Evolutionary conservation across 2,797 vertebrate genomes (phyloP), one percentile per base, ranked within the genome.

Genomic region (Aldrovandia affinis): DNA sequence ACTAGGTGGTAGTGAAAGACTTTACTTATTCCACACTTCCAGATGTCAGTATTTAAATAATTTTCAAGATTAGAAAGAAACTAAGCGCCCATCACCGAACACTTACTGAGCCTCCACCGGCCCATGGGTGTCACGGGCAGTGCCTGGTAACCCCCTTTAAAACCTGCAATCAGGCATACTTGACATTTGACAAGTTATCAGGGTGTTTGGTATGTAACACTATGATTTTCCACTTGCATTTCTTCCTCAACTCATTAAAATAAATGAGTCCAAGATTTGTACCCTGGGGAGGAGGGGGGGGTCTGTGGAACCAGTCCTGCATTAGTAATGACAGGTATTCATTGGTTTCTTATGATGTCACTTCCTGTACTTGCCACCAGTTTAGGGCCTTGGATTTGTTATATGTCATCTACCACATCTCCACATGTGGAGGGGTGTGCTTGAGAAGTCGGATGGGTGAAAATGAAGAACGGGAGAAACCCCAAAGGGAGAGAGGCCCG

Each of bases 1-100:
- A 93, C 89, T 89, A 94, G 95, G 89, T 93, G 93, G 94, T 89
- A 91, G 91, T 90, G 86, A 92, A 70, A 81, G 86, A 63, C 84
- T 87, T 77, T 47, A 59, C 63, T 78, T 1, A 9, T 15, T 47
- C 42, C 73, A 77, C 39, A 44, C 47, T 78, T 44, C 30, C 55
- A 57, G 30, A 39, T 30, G 52, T 61, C 28, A 20, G 15, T 2
- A 7, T 36, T 61, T 15, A 22, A 20, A 54, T 14, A 9, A 33
- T 36, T 36, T 52, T 52, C 15, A 18, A 80, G 33, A 14, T 80
- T 80, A 55, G 36, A 55, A 33, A n/a, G 28, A 28, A 10, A 54
- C 55, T 33, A 33, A 12, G 2, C 61, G 14, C 14, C 25, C 33
- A 68, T 68, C 65, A 33, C 28, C 12, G 30, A 30, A 36, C 36